Percentiles rank a stretch among this genome's conserved stretches.
These are phyloP conservation scores for Drosophila mulleri DNA, from an alignment of 2,888 invertebrate genomes.

Conservation along the genomic window DNA sequence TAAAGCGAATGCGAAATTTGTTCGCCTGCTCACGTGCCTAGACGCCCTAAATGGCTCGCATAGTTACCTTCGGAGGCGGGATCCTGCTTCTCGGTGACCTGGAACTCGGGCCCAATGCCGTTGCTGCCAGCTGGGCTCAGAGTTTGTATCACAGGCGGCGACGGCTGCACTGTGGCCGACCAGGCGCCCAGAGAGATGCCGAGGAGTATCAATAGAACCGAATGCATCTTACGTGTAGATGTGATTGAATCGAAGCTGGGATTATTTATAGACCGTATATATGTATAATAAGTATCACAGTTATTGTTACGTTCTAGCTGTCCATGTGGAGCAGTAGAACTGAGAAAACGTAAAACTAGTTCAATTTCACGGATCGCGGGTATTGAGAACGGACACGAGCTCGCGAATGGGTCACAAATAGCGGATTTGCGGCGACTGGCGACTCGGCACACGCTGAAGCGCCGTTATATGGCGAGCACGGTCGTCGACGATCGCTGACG, in stretches of 20 bases:
- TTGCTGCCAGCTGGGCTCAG: slow-evolving; percentile 65
- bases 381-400: slow-evolving; percentile 5
- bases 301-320: slow-evolving; percentile 32
- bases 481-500: slow-evolving; percentile 5
- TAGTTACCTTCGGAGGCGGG: slow-evolving; percentile 62
- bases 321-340: slow-evolving; percentile 28
- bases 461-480: slow-evolving; percentile 67
- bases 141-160: slow-evolving; percentile 72
- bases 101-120: slow-evolving; percentile 73
- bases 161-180: slow-evolving; percentile 68
- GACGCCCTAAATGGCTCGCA: neutral
- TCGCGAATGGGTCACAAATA: slow-evolving; percentile 58
- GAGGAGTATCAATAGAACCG: slow-evolving; percentile 23
- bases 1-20: slow-evolving; percentile 34
- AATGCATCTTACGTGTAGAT: slow-evolving; percentile 39
- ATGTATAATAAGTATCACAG: slow-evolving; percentile 39
- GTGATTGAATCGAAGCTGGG: slow-evolving; percentile 13
- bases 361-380: neutral
- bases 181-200: slow-evolving; percentile 30
- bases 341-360: neutral
- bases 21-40: slow-evolving; percentile 14
- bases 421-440: slow-evolving; percentile 61
- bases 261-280: slow-evolving; percentile 6
- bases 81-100: slow-evolving; percentile 32
- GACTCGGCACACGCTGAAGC: slow-evolving; percentile 52